Evolutionary conservation across 2,888 invertebrate species (phyloP), one percentile per base, ranked within the genome.

Genomic region (Acanthosoma haemorrhoidale): DNA sequence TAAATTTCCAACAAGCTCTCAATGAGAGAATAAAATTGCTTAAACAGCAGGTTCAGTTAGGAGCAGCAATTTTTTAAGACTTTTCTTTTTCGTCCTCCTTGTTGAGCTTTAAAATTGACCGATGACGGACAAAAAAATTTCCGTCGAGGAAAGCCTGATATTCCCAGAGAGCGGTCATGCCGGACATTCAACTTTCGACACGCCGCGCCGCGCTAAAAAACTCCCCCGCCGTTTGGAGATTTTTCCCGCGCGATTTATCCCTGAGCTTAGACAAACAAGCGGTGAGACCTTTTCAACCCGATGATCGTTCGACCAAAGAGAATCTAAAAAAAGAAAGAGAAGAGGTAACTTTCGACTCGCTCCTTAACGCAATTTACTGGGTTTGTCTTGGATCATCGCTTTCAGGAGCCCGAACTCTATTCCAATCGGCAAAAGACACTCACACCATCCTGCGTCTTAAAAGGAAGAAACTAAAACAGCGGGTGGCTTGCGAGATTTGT

Each of bases 161-260:
- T 51, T 51, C 51, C 51, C 51, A 51, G 25, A n/a, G 51, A 21
- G 5, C 51, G n/a, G 29, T 51, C 25, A 51, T 13, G 25, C 25
- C 51, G 51, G 25, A 21, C 51, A 25, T 51, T 51, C 51, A 51
- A 51, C 51, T 51, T 51, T 51, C 21, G 51, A 51, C 51, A 51
- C 51, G 51, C n/a, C n/a, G n/a, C n/a, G n/a, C n/a, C n/a, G n/a
- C n/a, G 25, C 25, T 51, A 25, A 51, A 51, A 51, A 51, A 51
- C 51, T 51, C n/a, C n/a, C n/a, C 25, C 51, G 51, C 25, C 18
- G n/a, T n/a, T n/a, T n/a, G n/a, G 29, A 25, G 51, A 25, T 51
- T 51, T 32, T 51, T 51, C 51, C 51, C 51, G 51, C 51, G 51
- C 51, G 51, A 51, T 51, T 51, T 51, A 51, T 21, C 51, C 51